Evolutionary conservation across 2,797 vertebrate genomes (phyloP), one percentile per base, ranked within the genome.

Genomic region (Benthosema pterotum): DNA sequence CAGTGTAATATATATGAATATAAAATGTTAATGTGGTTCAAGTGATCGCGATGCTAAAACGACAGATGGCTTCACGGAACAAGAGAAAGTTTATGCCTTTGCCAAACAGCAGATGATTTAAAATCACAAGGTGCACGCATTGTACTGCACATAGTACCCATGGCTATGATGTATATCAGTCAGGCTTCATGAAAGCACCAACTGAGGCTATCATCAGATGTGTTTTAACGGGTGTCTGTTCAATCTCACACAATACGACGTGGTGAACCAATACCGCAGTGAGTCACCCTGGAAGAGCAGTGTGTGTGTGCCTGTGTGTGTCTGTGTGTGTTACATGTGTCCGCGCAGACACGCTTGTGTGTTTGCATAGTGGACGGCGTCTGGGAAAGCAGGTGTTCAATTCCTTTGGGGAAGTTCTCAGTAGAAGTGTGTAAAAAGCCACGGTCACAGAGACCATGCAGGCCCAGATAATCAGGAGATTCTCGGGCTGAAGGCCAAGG

Each of bases 401-500:
- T 90, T 91, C 16, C 75, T 94, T 15, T 14, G 4, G n/a, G 67
- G 71, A 60, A 49, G 47, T 52, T 51, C 11, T 28, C 22, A 28
- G 28, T 57, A 53, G 62, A 11, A 60, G 11, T 38, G 52, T 16
- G 42, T 8, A 11, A 50, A n/a, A 62, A 59, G 86, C 88, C 0
- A 85, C 90, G 5, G 88, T 89, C 72, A 87, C 92, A 2, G 90
- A 91, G 70, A 83, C 83, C 74, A 87, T 85, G 52, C 52, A 87
- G 86, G 52, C 52, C 42, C 22, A 78, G 68, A 68, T 80, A 56
- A 74, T 73, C 69, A 47, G 22, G 52, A 60, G 57, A 74, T 63
- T 42, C 25, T 11, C 58, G 66, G 52, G 62, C 28, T 46, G 25
- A 46, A 43, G 66, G 66, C 62, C 61, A 75, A 54, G 42, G 48